Base-by-base conservation (phyloP, 2,113 vertebrate species). In the Cyphomyrus discorhynchus region DNA sequence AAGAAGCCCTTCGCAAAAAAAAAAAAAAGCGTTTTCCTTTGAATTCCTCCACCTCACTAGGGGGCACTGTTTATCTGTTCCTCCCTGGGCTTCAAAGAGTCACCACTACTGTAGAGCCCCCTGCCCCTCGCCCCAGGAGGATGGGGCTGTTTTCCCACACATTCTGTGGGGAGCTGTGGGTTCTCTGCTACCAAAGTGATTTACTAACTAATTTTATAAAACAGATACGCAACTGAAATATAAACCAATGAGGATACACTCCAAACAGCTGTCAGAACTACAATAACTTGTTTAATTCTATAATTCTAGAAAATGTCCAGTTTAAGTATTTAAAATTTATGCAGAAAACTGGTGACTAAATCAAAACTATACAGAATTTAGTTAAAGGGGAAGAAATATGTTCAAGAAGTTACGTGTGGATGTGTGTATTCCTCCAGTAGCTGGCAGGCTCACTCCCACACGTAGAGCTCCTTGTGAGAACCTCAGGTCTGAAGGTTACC, bases 41-140 rank as follows among this genome's bases (percentile, higher is more conserved):
- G 53, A 46, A 88, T 62, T 88, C 90, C 90, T 88, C 88, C 74
- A 66, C 62, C 53, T 90, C 56, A 90, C 84, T 62, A 62, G 39
- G 74, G 15, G 24, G 11, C 17, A 5, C 47, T 90, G 90, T 88
- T 90, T 74, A 88, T 90, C 31, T 86, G 87, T 47, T 21, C 56
- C 31, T 21, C 53, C 17, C 50, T 8, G 11, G 19, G 27, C 42
- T 17, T 46, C 24, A n/a, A 3, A 11, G 49, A 86, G 5, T 35
- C 5, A 19, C 39, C 15, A 62, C 62, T 70, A 70, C 87, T 42
- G 45, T 74, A n/a, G 19, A 2, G 24, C 42, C 58, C 62, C n/a
- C 56, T 15, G n/a, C 9, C 27, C 27, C 62, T 31, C 0, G 3
- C 27, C 62, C 62, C 27, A 15, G 49, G 42, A 66, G 35, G 11